Conservation (phyloP, 1,140 invertebrate species). For the Drosophila gunungcola region DNA sequence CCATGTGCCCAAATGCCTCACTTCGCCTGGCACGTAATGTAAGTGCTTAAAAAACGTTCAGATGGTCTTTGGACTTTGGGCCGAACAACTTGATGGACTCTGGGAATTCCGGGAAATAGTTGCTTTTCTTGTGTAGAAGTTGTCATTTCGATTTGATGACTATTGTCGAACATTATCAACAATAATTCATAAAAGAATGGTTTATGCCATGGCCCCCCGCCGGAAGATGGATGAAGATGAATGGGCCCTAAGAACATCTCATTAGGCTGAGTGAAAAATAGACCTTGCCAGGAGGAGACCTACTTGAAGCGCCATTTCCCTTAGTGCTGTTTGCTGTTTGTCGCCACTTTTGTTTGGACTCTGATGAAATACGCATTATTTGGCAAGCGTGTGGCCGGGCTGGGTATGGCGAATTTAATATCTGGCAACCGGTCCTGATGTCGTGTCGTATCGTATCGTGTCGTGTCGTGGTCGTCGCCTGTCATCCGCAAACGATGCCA, state of each 20-base stretch:
- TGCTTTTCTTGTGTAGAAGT: constrained; percentile 6
- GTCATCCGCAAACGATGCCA: constrained; percentile 61
- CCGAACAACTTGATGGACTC: constrained; percentile 5
- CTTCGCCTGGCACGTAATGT: not conserved
- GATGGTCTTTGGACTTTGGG: not conserved
- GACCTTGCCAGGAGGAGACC: constrained; percentile 9
- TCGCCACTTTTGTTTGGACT: constrained; percentile 45
- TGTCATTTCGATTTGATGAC: constrained; percentile 43
- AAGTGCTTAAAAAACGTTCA: no score
- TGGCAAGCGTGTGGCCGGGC: constrained; percentile 37
- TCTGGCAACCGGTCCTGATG: constrained; percentile 12
- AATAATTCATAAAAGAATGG: constrained; percentile 41
- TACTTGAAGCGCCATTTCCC: constrained; percentile 8
- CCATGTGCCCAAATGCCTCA: not conserved
- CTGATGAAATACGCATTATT: constrained; percentile 69
- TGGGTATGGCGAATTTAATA: constrained; percentile 52
- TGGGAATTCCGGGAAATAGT: not conserved
- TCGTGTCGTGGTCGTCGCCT: constrained; percentile 11
- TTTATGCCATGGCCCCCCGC: not conserved
- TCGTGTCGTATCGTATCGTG: not conserved
- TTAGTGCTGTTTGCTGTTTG: constrained; percentile 13
- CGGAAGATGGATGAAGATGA: constrained; percentile 47
- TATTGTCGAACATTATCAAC: constrained; percentile 46
- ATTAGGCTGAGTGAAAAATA: constrained; percentile 55
- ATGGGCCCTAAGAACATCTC: constrained; percentile 42